Evolutionary conservation across 2,888 invertebrate species (phyloP), one percentile per base, ranked within the genome.

Genomic region (Halictus ligatus): DNA sequence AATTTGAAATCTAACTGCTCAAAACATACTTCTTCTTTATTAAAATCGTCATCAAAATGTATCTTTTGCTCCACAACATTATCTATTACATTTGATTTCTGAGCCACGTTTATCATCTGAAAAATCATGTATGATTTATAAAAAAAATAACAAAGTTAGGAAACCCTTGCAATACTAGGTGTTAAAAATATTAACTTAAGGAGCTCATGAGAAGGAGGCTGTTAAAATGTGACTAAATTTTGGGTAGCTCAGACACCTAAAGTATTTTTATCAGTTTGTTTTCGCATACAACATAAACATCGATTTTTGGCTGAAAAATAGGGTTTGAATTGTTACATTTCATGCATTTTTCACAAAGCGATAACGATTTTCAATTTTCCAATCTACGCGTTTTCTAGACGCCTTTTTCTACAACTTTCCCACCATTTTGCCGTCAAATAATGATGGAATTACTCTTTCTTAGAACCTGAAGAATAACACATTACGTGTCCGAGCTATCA

Each of bases 101-200:
- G 15, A n/a, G 60, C 69, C n/a, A 91, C 81, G 7, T 87, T 83
- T 48, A 73, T 60, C 77, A 88, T 87, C 93, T 93, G 78, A 1
- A 90, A 92, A 77, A 25, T 43, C 10, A 5, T 13, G 10, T 10
- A 40, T 21, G 21, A 21, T 69, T 69, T 21, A 10, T 35, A 69
- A 69, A 10, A 71, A 43, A 71, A 3, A 8, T 29, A n/a, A 48
- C 7, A n/a, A 12, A 12, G 21, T 40, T 69, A 40, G 64, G 74
- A 6, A 29, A 54, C 71, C 7, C 35, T 75, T 21, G n/a, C 58
- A 25, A 25, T 64, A 40, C 21, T 18, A 67, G 6, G 4, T 67
- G 35, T 21, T 69, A 21, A 69, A 69, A 40, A 13, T 43, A 29
- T 64, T 25, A 73, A 75, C 69, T 29, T 58, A 58, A 46, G 15